Conservation (phyloP, 2,113 vertebrate genomes). For the Piaya cayana region DNA sequence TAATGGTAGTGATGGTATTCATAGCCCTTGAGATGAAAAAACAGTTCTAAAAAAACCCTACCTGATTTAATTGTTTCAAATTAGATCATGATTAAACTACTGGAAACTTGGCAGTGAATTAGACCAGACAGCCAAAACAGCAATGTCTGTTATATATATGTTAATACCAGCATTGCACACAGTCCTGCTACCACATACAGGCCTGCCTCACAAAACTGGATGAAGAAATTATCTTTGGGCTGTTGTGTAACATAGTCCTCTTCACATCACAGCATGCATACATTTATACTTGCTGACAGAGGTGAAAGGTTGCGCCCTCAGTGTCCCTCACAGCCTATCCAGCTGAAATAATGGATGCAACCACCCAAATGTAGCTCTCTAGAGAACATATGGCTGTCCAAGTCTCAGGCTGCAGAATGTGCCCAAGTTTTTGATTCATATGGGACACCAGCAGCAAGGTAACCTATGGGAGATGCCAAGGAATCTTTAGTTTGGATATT, state of each 20-base stretch:
- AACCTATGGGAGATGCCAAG: too few species aligned
- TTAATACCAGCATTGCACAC: background rate
- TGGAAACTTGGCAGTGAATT: slow-evolving; percentile 29
- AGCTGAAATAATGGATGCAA: too few species aligned
- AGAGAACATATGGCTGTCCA: too few species aligned
- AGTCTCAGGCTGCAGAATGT: too few species aligned
- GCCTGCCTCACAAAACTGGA: background rate
- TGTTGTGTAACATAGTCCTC: background rate
- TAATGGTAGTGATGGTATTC: background rate
- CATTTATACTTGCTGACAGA: background rate
- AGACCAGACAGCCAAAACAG: background rate
- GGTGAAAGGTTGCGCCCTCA: too few species aligned
- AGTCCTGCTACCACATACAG: background rate
- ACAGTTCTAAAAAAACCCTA: background rate
- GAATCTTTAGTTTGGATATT: too few species aligned
- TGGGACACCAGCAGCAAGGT: too few species aligned
- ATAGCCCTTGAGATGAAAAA: background rate
- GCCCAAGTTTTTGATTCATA: too few species aligned
- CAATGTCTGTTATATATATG: background rate
- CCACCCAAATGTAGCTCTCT: too few species aligned
- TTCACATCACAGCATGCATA: background rate
- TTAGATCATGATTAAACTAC: slow-evolving; percentile 31
- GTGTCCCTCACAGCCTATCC: too few species aligned
- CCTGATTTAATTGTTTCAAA: slow-evolving; percentile 30
- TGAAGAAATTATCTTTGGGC: background rate